phyloP scores from a whole-genome alignment of 2,797 vertebrate genomes.

The Cryptoprocta ferox region DNA sequence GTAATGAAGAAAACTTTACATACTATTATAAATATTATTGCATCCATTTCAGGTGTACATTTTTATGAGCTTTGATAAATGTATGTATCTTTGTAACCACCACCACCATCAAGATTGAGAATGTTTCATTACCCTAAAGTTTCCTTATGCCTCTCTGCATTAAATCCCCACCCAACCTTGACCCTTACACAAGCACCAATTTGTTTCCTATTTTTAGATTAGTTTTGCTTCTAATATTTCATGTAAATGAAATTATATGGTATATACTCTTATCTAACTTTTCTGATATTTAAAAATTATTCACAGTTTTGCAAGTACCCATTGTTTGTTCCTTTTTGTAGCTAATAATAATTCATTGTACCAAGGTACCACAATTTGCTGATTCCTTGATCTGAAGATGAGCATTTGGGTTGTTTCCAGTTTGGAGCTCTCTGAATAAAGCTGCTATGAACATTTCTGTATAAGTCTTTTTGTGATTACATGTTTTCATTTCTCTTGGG shows the following conservation, averaged over 20 bases:
- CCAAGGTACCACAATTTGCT: constrained; percentile 14
- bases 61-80: background rate
- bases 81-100: background rate
- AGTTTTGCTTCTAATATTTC: background rate
- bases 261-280: background rate
- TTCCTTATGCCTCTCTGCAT: background rate
- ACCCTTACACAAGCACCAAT: background rate
- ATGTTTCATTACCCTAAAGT: background rate
- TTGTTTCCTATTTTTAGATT: background rate
- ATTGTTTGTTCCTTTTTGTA: constrained; percentile 16
- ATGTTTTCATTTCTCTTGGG: background rate
- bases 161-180: background rate
- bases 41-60: background rate
- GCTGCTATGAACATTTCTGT: background rate
- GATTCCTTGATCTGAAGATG: background rate
- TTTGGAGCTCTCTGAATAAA: constrained; percentile 33
- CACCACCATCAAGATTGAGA: background rate
- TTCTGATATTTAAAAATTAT: constrained; percentile 32
- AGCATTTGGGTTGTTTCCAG: background rate
- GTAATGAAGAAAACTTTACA: background rate
- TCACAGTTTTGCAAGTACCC: background rate
- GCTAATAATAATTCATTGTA: constrained; percentile 14
- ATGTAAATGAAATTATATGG: background rate
- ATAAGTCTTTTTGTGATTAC: background rate
- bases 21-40: background rate